Evolutionary conservation across 2,797 vertebrate genomes (phyloP).

Genomic region (Decapterus maruadsi): DNA sequence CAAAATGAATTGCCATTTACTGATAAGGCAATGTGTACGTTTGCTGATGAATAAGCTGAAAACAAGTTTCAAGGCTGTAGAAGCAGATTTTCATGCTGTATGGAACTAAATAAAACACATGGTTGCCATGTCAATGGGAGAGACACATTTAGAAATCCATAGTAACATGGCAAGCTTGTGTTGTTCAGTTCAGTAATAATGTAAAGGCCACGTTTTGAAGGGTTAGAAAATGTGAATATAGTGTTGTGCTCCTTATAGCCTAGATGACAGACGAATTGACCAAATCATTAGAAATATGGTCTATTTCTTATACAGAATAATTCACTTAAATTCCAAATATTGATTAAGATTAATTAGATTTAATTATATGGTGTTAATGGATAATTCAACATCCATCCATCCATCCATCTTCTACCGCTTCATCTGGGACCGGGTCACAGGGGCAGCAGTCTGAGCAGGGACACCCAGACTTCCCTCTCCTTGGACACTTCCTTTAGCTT

Average conservation of each 20-base stretch:
- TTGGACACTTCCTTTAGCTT: no score
- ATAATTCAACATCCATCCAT: no score
- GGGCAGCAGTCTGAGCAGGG: no score
- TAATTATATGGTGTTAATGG: no score
- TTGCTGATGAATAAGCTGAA: slow-evolving; percentile 13
- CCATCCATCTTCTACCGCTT: no score
- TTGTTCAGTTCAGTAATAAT: not conserved
- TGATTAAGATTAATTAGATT: no score
- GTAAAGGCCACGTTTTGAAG: slow-evolving; percentile 3
- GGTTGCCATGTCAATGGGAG: not conserved
- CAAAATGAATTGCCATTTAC: not conserved
- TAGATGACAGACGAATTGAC: not conserved
- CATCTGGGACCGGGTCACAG: no score
- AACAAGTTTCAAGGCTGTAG: slow-evolving; percentile 15
- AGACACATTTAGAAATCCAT: not conserved
- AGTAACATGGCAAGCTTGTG: not conserved
- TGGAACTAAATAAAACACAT: not conserved
- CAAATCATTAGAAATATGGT: not conserved
- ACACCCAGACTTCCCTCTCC: no score
- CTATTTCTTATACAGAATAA: not conserved
- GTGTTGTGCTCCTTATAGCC: not conserved
- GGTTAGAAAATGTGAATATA: not conserved
- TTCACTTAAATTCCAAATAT: not conserved
- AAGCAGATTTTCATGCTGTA: not conserved
- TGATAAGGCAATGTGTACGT: not conserved